phyloP scores from a whole-genome alignment of 2,113 vertebrate genomes.

The Enhydra lutris region DNA sequence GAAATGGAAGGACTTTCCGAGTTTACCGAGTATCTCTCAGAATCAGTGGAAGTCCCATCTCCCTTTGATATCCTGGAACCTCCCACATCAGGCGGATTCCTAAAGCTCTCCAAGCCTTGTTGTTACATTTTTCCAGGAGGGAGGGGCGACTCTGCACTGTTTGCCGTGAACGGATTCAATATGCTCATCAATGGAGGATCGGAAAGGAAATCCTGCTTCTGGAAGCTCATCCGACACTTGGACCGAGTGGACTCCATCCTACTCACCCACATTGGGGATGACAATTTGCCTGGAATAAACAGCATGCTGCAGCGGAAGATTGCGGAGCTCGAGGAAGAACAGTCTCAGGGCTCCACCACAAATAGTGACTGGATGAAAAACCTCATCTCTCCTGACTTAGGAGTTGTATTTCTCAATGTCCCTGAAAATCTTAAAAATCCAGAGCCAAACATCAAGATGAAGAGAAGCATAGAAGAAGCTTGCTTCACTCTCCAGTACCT shows the following conservation, averaged over 20 bases:
- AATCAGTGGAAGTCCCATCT: slow-evolving; percentile 97
- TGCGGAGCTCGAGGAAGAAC: slow-evolving; percentile 94
- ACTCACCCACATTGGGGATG: slow-evolving; percentile 94
- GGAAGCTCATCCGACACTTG: slow-evolving; percentile 96
- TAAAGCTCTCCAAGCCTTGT: slow-evolving; percentile 97
- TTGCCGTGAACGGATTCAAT: slow-evolving; percentile 98
- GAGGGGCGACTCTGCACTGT: slow-evolving; percentile 93
- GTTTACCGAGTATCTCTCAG: slow-evolving; percentile 96
- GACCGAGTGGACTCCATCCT: slow-evolving; percentile 97
- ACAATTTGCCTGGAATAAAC: slow-evolving; percentile 96
- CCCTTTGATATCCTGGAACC: slow-evolving; percentile 97
- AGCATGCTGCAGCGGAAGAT: slow-evolving; percentile 96
- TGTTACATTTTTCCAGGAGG: slow-evolving; percentile 98
- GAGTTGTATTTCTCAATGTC: slow-evolving; percentile 94
- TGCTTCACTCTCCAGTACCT: slow-evolving; percentile 92
- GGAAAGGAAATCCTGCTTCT: slow-evolving; percentile 96
- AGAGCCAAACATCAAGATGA: slow-evolving; percentile 88
- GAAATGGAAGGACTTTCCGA: slow-evolving; percentile 99
- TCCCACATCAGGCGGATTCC: slow-evolving; percentile 95
- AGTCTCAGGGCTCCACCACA: slow-evolving; percentile 94
- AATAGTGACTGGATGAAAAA: slow-evolving; percentile 99
- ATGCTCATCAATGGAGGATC: slow-evolving; percentile 98
- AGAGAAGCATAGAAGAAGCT: slow-evolving; percentile 92
- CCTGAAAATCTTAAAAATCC: slow-evolving; percentile 91
- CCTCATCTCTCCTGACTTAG: slow-evolving; percentile 96